phyloP scores from a whole-genome alignment of 2,113 vertebrate species.

The Ovibos moschatus region DNA sequence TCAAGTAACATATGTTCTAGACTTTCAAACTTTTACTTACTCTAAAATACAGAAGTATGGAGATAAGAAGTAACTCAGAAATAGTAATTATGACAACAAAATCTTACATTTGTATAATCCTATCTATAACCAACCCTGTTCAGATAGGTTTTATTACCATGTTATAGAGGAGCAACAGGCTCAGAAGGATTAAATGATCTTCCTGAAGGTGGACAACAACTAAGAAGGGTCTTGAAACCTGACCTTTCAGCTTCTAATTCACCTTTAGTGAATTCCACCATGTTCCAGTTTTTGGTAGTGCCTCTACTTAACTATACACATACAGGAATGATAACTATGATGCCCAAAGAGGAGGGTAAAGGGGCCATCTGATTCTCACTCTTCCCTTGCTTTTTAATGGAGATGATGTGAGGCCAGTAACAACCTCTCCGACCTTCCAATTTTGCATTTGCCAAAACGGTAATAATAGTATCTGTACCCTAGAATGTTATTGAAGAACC shows the following conservation, averaged over 20 bases:
- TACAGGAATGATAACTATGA: not conserved
- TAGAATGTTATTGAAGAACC: not conserved
- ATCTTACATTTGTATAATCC: not conserved
- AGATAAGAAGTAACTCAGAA: not conserved
- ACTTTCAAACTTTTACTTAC: slow-evolving; percentile 31
- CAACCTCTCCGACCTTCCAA: not conserved
- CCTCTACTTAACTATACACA: not conserved
- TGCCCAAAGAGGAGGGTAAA: not conserved
- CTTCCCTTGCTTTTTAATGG: not conserved
- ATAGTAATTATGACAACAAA: not conserved
- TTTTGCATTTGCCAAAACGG: not conserved
- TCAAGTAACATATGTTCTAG: slow-evolving; percentile 23
- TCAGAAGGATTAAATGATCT: not conserved
- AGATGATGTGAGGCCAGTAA: not conserved
- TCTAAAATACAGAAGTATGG: not conserved
- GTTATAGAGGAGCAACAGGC: not conserved
- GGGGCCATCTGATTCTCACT: not conserved
- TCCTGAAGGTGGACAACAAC: not conserved
- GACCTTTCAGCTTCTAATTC: not conserved
- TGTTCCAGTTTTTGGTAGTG: not conserved
- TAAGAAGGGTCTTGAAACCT: not conserved
- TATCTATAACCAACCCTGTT: not conserved
- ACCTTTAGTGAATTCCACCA: not conserved
- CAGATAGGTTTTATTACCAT: not conserved
- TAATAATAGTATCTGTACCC: too few species aligned